Evolutionary conservation across 2,797 vertebrate genomes (phyloP).

Genomic region (Myiothlypis chrysogaster): DNA sequence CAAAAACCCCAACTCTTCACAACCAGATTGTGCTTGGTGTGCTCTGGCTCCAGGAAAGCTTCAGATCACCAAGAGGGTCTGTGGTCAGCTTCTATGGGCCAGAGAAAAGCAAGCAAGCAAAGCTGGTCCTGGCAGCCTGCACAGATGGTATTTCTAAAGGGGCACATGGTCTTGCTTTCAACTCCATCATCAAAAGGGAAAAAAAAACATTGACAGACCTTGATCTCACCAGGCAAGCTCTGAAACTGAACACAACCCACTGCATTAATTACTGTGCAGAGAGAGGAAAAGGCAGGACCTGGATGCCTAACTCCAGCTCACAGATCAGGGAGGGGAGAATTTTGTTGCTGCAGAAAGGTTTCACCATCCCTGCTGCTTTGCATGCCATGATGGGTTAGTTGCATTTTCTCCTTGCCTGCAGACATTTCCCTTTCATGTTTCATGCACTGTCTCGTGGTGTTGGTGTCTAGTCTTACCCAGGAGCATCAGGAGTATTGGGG

Average conservation of each 20-base stretch:
- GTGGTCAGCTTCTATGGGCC: background rate
- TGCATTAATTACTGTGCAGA: background rate
- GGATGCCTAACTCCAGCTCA: background rate
- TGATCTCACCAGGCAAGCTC: background rate
- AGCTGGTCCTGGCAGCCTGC: background rate
- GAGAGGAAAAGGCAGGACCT: background rate
- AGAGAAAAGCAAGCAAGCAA: background rate
- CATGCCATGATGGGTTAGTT: background rate
- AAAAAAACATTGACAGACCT: background rate
- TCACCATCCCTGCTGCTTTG: background rate
- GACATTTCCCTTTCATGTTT: background rate
- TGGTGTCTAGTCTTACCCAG: background rate
- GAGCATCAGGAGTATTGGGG: background rate
- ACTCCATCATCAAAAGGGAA: background rate
- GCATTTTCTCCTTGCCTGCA: background rate
- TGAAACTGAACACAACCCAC: background rate
- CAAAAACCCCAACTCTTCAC: background rate
- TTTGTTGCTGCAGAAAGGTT: background rate
- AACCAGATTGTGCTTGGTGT: background rate
- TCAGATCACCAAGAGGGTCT: background rate
- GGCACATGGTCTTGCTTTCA: background rate
- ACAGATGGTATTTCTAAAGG: background rate
- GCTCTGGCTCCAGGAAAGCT: background rate
- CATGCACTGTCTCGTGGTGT: accelerated
- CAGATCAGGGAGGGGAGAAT: background rate